Conservation (phyloP, 2,113 vertebrate species). For the Lepisosteus oculatus region DNA sequence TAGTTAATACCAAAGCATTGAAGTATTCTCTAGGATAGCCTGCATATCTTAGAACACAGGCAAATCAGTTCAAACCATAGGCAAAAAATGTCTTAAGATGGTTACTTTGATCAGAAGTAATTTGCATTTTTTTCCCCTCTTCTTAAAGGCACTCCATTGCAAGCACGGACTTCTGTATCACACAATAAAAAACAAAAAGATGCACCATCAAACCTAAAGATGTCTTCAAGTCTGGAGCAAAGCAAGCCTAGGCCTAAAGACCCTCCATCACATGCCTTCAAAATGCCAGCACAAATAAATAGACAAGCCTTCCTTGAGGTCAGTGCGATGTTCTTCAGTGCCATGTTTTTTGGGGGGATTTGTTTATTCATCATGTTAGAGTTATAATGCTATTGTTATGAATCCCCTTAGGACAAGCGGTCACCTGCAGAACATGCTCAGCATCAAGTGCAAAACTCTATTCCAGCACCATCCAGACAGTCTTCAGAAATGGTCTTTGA, state of each 20-base stretch:
- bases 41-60: too few species aligned
- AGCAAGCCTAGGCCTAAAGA: slow-evolving; percentile 41
- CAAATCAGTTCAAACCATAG: too few species aligned
- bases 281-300: slow-evolving; percentile 41
- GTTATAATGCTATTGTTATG: not conserved
- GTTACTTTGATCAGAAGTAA: too few species aligned
- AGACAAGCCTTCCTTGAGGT: slow-evolving; percentile 61
- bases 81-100: too few species aligned
- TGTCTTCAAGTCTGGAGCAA: slow-evolving; percentile 35
- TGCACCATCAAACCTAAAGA: slow-evolving; percentile 28
- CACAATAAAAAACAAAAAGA: slow-evolving; percentile 30
- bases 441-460: slow-evolving; percentile 54
- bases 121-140: not conserved
- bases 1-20: too few species aligned
- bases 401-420: slow-evolving; percentile 56
- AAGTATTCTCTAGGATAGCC: too few species aligned
- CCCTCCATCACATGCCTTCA: slow-evolving; percentile 48
- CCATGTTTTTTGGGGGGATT: not conserved
- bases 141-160: not conserved
- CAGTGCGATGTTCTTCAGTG: not conserved
- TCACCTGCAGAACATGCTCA: slow-evolving; percentile 53
- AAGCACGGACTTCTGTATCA: not conserved
- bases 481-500: slow-evolving; percentile 47
- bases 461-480: slow-evolving; percentile 39
- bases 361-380: not conserved